These are phyloP conservation scores for Philonicus albiceps DNA, from an alignment of 2,888 invertebrate species.

Conservation along the genomic window DNA sequence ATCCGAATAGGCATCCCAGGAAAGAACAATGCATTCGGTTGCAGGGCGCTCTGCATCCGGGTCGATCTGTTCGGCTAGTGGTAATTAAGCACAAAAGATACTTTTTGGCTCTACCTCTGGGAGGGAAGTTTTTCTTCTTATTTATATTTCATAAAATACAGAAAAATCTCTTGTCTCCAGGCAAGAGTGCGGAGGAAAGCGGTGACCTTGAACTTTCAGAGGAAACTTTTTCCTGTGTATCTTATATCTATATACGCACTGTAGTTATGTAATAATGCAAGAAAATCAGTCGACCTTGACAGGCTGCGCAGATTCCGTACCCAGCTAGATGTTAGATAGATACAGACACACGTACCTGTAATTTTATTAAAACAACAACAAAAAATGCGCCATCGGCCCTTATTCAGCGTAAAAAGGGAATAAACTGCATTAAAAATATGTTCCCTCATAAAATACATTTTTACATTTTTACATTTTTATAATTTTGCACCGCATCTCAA, in stretches of 20 bases:
- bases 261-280: slow-evolving; percentile 32
- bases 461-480: no score
- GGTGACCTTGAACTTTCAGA: slow-evolving; percentile 29
- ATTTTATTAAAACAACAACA: background rate
- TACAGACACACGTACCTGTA: background rate
- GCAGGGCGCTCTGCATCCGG: background rate
- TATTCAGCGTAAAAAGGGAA: background rate
- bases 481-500: no score
- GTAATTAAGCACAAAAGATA: background rate
- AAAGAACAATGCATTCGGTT: background rate
- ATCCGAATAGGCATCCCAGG: background rate
- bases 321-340: slow-evolving; percentile 4
- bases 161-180: background rate
- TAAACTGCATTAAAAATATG: background rate
- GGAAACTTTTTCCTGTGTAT: slow-evolving; percentile 15
- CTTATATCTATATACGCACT: slow-evolving; percentile 1
- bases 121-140: background rate
- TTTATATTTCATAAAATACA: background rate
- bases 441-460: background rate
- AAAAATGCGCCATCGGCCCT: background rate
- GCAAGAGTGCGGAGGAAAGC: background rate
- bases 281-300: slow-evolving; percentile 24
- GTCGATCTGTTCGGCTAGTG: background rate
- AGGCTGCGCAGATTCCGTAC: slow-evolving; percentile 31
- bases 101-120: background rate